Evolutionary conservation across 2,888 invertebrate genomes (phyloP).

Genomic region (Pristionchus fissidentatus): DNA sequence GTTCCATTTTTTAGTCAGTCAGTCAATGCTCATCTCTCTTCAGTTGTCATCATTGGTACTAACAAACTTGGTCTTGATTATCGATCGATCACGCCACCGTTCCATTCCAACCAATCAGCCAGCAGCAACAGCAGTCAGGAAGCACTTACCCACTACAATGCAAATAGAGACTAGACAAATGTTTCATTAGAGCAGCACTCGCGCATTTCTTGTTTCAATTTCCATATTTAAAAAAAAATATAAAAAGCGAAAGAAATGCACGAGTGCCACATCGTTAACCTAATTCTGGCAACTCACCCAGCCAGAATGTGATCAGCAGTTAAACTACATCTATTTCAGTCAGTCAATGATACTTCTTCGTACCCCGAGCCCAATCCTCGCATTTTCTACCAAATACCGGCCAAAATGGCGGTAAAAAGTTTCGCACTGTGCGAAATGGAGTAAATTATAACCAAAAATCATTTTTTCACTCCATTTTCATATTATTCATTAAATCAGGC

Average conservation of each 20-base stretch:
- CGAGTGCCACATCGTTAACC: conserved; percentile 16
- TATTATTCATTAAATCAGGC: no score
- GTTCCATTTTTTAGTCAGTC: not conserved
- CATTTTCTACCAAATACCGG: no score
- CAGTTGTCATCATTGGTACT: conserved; percentile 5
- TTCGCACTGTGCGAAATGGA: conserved; percentile 37
- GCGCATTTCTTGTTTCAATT: no score
- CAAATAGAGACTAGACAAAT: conserved; percentile 6
- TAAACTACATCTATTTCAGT: not conserved
- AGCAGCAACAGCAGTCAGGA: not conserved
- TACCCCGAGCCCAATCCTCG: no score
- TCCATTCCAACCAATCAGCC: conserved; percentile 31
- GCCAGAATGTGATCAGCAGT: conserved; percentile 39
- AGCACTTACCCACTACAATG: conserved; percentile 21
- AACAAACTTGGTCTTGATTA: conserved; percentile 34
- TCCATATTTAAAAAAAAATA: not conserved
- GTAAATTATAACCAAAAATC: no score
- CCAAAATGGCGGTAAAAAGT: no score
- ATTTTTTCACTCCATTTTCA: no score
- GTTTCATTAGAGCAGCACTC: conserved; percentile 10
- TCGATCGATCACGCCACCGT: conserved; percentile 1
- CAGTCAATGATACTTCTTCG: conserved; percentile 11
- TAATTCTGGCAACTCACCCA: conserved; percentile 47
- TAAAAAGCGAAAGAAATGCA: not conserved
- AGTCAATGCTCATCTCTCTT: not conserved